Percentiles rank a stretch among this genome's conserved stretches.
Conservation (phyloP, 2,888 invertebrate genomes). For the Orthosia incerta region DNA sequence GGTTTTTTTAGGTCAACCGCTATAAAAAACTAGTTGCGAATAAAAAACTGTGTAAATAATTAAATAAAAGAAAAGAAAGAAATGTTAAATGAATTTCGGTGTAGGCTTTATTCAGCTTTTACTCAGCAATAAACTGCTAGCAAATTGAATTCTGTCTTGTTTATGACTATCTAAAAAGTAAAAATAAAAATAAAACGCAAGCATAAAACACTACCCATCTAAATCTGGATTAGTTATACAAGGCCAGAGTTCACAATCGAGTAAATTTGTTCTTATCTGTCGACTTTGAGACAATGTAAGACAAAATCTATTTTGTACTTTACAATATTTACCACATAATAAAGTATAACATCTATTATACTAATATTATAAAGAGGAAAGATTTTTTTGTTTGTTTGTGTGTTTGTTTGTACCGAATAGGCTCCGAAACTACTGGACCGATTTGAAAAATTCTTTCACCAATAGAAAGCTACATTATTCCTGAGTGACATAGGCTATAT, state of each 20-base stretch:
- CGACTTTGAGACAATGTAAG: neutral
- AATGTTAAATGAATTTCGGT: slow-evolving; percentile 16
- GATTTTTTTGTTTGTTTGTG: no score
- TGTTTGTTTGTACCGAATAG: no score
- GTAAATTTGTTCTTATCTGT: neutral
- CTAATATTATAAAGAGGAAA: no score
- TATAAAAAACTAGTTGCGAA: neutral
- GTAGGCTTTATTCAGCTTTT: slow-evolving; percentile 32
- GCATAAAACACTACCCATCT: slow-evolving; percentile 37
- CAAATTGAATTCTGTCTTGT: slow-evolving; percentile 51
- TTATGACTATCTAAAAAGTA: slow-evolving; percentile 41
- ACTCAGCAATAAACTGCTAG: slow-evolving; percentile 43
- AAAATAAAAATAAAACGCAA: slow-evolving; percentile 52
- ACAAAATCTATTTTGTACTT: no score
- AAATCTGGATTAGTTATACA: slow-evolving; percentile 28
- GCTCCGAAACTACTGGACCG: no score
- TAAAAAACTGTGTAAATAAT: slow-evolving; percentile 24
- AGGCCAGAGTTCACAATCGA: neutral
- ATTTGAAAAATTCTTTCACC: no score
- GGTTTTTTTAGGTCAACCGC: no score
- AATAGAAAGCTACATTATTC: no score
- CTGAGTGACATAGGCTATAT: no score
- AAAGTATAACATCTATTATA: no score
- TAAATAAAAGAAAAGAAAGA: slow-evolving; percentile 22
- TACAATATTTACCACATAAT: neutral